Conservation (phyloP, 2,888 invertebrate genomes). For the Julus scandinavius region DNA sequence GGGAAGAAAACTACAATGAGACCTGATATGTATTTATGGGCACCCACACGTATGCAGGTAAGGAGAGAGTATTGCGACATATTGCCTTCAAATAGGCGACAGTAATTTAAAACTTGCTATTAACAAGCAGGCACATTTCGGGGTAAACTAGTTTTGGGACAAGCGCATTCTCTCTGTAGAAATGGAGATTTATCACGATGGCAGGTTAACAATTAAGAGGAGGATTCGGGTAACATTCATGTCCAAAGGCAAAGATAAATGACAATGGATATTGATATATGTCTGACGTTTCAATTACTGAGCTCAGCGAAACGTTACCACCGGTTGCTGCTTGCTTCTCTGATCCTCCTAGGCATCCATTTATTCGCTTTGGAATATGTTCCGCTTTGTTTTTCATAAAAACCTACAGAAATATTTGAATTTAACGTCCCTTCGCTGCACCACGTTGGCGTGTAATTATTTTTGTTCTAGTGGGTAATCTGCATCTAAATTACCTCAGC, state of each 20-base stretch:
- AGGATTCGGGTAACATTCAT: slow-evolving; percentile 48
- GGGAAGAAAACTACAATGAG: not conserved
- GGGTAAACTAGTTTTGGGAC: not conserved
- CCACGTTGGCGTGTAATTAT: not conserved
- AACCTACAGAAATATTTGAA: slow-evolving; percentile 14
- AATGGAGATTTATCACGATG: slow-evolving; percentile 52
- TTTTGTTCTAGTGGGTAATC: not conserved
- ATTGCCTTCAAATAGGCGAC: not conserved
- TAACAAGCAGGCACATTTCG: slow-evolving; percentile 12
- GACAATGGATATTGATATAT: slow-evolving; percentile 55
- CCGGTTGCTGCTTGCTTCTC: not conserved
- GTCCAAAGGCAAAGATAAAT: slow-evolving; percentile 55
- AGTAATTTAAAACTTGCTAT: slow-evolving; percentile 24
- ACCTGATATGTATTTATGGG: not conserved
- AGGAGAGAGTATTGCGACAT: not conserved
- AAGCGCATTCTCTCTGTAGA: not conserved
- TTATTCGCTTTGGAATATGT: not conserved
- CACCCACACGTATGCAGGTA: not conserved
- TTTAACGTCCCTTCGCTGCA: not conserved
- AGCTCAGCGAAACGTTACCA: slow-evolving; percentile 53
- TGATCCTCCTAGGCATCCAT: not conserved
- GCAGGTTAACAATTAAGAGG: slow-evolving; percentile 55
- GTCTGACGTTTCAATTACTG: slow-evolving; percentile 55
- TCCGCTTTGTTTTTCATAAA: not conserved
- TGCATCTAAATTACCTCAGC: slow-evolving; percentile 22